These are phyloP conservation scores for Caenorhabditis macrosperma DNA, from an alignment of 2,888 invertebrate genomes.

Conservation along the genomic window DNA sequence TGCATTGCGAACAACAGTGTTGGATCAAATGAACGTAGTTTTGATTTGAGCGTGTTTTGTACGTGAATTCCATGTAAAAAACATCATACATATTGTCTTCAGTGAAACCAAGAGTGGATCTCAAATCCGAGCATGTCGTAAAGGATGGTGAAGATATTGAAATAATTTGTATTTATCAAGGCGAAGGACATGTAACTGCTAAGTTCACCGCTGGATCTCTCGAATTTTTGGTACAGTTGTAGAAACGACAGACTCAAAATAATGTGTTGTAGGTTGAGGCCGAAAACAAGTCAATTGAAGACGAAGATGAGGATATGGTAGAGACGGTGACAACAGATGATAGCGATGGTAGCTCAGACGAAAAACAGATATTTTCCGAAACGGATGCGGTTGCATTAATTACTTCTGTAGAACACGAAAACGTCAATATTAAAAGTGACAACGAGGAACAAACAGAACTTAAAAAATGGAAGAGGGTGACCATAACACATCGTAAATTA, in stretches of 20 bases:
- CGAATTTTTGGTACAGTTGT: constrained; percentile 57
- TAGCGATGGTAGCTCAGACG: too few species aligned
- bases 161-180: constrained; percentile 63
- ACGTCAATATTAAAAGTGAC: not conserved
- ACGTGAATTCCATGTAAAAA: constrained; percentile 8
- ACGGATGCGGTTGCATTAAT: not conserved
- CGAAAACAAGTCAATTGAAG: constrained; percentile 1
- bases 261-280: not conserved
- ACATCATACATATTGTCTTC: constrained; percentile 1
- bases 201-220: constrained; percentile 65
- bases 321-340: too few species aligned
- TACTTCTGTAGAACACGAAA: not conserved
- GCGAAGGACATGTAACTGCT: constrained; percentile 63
- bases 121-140: constrained; percentile 56
- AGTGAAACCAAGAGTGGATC: constrained; percentile 69
- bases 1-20: constrained; percentile 69
- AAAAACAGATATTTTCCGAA: too few species aligned
- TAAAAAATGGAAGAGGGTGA: constrained; percentile 64
- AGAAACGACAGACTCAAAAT: not conserved
- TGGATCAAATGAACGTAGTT: constrained; percentile 55
- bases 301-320: constrained; percentile 30
- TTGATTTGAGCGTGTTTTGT: constrained; percentile 65
- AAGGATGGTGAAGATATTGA: constrained; percentile 65
- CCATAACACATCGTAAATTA: not conserved
- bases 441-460: constrained; percentile 52